Base-by-base conservation (phyloP, 35 echinoderm and acorn worm genomes). In the Acanthaster planci region DNA sequence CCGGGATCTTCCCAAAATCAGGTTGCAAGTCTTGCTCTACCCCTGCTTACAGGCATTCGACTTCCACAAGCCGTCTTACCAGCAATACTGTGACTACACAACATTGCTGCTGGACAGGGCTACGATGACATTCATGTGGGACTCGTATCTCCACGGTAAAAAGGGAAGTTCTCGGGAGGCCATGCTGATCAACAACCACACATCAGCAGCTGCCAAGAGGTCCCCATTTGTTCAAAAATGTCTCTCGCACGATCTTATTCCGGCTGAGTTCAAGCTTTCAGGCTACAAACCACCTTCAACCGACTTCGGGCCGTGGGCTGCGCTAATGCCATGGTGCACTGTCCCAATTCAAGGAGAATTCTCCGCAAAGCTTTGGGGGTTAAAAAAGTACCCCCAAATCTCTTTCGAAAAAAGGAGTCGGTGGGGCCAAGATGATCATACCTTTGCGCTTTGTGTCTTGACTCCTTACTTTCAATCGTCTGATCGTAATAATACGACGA, bases 1-100 rank as follows among this genome's bases (percentile, higher is more conserved):
- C 19, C n/a, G n/a, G 42, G 37, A 80, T 36, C 35, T 80, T 38
- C 86, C 77, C 39, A 85, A 51, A 21, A 15, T 51, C 3, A 85
- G 30, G 51, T 38, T 88, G 18, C 86, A 88, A 68, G 42, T 55
- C 5, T 57, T 80, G 8, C 18, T 88, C 37, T 88, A 88, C 51
- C 90, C 90, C 6, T 42, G 47, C 53, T 58, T 82, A 36, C 90
- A 92, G 39, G 78, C 47, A 10, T 77, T 92, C 2, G 90, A 92
- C 47, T 87, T 87, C 30, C 26, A 82, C n/a, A 76, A 57, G 40
- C 84, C 90, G 9, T 92, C 90, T 34, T 77, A 84, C 38, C 81
- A 90, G 52, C 82, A 90, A 23, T 18, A 22, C 7, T 22, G 31
- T 14, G n/a, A 22, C 3, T 16, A 8, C 17, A 36, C 14, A 16